Evolutionary conservation across 1,140 invertebrate genomes (phyloP).

Genomic region (Chironomus striatipennis): DNA sequence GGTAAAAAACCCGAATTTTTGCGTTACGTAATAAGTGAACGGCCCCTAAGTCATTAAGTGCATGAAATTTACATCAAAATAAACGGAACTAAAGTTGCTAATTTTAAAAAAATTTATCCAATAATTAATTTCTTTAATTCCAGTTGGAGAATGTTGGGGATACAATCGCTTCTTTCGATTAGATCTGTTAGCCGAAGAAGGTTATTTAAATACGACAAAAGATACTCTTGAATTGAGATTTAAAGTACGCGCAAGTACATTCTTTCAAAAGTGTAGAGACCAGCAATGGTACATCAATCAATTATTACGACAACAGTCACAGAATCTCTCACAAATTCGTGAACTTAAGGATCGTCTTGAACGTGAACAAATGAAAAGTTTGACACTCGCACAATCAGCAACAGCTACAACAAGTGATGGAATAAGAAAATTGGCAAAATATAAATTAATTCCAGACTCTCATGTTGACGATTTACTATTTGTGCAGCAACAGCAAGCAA

Average conservation of each 20-base stretch:
- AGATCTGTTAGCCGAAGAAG: constrained; percentile 81
- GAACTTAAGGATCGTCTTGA: constrained; percentile 69
- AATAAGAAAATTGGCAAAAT: not conserved
- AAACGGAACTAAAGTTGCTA: too few relatives aligned
- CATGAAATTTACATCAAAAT: too few relatives aligned
- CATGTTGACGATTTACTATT: constrained; percentile 4
- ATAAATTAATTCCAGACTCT: not conserved
- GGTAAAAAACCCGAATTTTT: too few relatives aligned
- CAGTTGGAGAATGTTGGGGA: constrained; percentile 92
- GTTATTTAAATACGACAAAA: constrained; percentile 67
- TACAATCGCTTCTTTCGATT: constrained; percentile 91
- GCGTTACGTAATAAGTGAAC: too few relatives aligned
- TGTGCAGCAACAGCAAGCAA: not conserved
- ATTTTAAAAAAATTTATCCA: too few relatives aligned
- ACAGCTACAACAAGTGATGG: not conserved
- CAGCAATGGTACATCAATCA: constrained; percentile 91
- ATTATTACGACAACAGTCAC: constrained; percentile 68
- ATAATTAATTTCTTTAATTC: too few relatives aligned
- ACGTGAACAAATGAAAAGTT: constrained; percentile 25
- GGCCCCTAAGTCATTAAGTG: too few relatives aligned
- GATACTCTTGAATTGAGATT: constrained; percentile 74
- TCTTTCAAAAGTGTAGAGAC: constrained; percentile 86
- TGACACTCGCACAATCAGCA: not conserved
- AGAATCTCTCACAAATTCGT: constrained; percentile 71
- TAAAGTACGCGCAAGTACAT: constrained; percentile 86